phyloP scores from a whole-genome alignment of 2,113 vertebrate species.

The Chloropsis hardwickii region DNA sequence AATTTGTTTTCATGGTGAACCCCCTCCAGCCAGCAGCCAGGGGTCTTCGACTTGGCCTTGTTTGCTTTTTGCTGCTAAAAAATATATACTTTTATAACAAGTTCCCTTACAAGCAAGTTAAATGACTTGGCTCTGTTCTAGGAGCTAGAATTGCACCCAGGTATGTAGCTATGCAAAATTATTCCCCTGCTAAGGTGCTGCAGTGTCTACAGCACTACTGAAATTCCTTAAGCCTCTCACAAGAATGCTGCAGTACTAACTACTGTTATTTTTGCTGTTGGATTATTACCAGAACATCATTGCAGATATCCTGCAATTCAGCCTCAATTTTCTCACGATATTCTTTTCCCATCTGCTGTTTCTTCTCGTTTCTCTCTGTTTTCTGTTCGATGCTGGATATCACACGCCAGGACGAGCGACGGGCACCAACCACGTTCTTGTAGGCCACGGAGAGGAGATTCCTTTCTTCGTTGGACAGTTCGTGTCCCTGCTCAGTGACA shows the following conservation, averaged over 20 bases:
- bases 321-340: conserved; percentile 95
- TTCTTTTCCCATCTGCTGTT: conserved; percentile 93
- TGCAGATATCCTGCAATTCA: conserved; percentile 96
- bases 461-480: conserved; percentile 96
- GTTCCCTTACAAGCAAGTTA: neutral
- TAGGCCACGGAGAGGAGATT: conserved; percentile 98
- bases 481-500: conserved; percentile 91
- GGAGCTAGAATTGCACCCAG: neutral
- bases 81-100: neutral
- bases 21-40: neutral
- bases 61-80: neutral
- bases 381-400: conserved; percentile 98
- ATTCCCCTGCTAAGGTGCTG: neutral
- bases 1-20: neutral
- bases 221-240: neutral
- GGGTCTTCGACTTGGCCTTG: neutral
- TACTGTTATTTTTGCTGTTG: conserved; percentile 51
- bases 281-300: conserved; percentile 90
- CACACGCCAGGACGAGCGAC: conserved; percentile 94
- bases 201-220: neutral
- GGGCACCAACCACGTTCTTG: conserved; percentile 97
- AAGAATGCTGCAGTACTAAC: conserved; percentile 2
- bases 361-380: conserved; percentile 94
- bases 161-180: neutral
- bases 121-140: neutral